Base-by-base conservation (phyloP, 2,888 invertebrate genomes). In the Anodontia alba region DNA sequence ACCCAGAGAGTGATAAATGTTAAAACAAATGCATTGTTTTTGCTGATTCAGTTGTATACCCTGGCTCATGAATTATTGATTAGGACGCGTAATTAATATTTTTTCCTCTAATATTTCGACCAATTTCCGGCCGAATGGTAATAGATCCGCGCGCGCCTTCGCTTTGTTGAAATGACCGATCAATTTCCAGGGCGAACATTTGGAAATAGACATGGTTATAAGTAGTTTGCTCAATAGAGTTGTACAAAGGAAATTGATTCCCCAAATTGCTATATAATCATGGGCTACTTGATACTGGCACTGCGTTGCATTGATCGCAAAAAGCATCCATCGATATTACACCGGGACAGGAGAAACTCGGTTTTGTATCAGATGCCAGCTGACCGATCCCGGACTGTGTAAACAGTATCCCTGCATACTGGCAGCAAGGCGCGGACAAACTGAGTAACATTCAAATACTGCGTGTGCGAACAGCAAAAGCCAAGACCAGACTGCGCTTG, bases 241-340 rank as follows among this genome's bases (percentile, higher is more conserved):
- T 62, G 62, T 62, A 62, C 62, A 62, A 29, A 33, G 62, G 23
- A 62, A 62, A 54, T 54, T 54, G 54, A 54, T 54, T 54, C n/a
- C 54, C 54, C 2, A 54, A 54, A 54, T 54, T 54, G 26, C 54
- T 54, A 26, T 54, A 54, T 54, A 54, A 54, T 20, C 54, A 54
- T 54, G 26, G 26, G 26, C 15, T 54, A 54, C 15, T 54, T 54
- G 23, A 54, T 54, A 26, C 7, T 5, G 26, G 23, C 54, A 26
- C n/a, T 54, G 54, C 23, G 26, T 12, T 26, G 12, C n/a, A 54
- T 54, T 54, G 54, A 54, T 54, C 26, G 15, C 12, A 54, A 54
- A 54, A 54, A 26, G 54, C 26, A 54, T 54, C 38, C 38, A 38
- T 38, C 38, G 12, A 38, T 38, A 38, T 8, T 38, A 12, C 5